phyloP scores from a whole-genome alignment of 35 echinoderm and acorn worm species.

The Diadema setosum region DNA sequence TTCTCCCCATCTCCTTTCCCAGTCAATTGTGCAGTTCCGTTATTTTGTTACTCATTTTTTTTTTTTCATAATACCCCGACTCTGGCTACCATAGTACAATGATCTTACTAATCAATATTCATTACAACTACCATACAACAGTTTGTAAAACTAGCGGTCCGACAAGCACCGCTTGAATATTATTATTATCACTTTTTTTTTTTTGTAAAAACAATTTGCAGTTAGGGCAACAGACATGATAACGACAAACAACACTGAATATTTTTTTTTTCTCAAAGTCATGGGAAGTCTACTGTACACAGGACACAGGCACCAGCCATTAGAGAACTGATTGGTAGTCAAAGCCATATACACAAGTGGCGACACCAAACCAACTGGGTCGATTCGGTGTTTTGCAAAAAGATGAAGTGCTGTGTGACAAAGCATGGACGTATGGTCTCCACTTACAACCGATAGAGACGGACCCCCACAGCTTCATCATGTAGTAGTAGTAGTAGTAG shows the following conservation, averaged over 20 bases:
- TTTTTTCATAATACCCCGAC: slow-evolving; percentile 8
- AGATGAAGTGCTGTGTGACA: slow-evolving; percentile 16
- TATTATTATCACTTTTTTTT: slow-evolving; percentile 24
- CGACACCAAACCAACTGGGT: slow-evolving; percentile 9
- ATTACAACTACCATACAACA: slow-evolving; percentile 35
- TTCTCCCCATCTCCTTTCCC: slow-evolving; percentile 20
- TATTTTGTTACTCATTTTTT: slow-evolving; percentile 1
- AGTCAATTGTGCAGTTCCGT: slow-evolving; percentile 13
- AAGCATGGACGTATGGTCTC: slow-evolving; percentile 4
- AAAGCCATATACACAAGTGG: slow-evolving; percentile 34
- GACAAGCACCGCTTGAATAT: slow-evolving; percentile 24
- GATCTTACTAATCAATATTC: slow-evolving; percentile 33
- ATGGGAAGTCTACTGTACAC: slow-evolving; percentile 22
- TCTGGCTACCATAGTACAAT: slow-evolving; percentile 34
- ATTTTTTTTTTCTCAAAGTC: slow-evolving; percentile 14
- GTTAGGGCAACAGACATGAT: slow-evolving; percentile 28
- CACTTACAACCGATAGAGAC: neutral
- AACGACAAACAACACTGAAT: slow-evolving; percentile 29
- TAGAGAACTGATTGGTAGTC: slow-evolving; percentile 25
- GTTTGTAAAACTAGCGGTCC: slow-evolving; percentile 28
- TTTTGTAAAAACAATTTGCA: slow-evolving; percentile 34
- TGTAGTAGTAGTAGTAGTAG: slow-evolving; percentile 12
- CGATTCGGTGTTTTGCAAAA: slow-evolving; percentile 23
- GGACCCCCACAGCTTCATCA: slow-evolving; percentile 7
- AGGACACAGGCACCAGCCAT: slow-evolving; percentile 26